phyloP scores from a whole-genome alignment of 2,888 invertebrate species.

The Rhyacophila evoluta region DNA sequence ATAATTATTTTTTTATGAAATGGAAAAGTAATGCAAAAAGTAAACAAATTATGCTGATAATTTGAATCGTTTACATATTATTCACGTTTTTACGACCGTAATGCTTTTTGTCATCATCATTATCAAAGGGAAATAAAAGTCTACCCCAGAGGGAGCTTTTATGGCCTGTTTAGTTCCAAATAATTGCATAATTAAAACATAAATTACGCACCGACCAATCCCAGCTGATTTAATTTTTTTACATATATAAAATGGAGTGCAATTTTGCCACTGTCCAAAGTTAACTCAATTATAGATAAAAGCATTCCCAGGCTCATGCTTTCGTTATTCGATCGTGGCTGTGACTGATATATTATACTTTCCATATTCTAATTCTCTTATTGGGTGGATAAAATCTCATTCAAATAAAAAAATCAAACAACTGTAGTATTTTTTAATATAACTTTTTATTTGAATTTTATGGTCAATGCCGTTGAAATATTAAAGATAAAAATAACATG shows the following conservation, averaged over 20 bases:
- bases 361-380: too few relatives aligned
- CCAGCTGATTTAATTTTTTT: not conserved
- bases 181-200: conserved; percentile 8
- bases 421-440: too few relatives aligned
- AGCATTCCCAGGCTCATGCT: not conserved
- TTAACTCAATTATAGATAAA: not conserved
- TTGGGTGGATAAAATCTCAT: too few relatives aligned
- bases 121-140: conserved; percentile 10
- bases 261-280: not conserved
- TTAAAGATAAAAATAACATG: too few relatives aligned
- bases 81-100: not conserved
- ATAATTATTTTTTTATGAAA: too few relatives aligned
- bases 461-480: too few relatives aligned
- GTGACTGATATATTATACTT: too few relatives aligned
- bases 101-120: conserved; percentile 12
- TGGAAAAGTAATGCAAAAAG: too few relatives aligned
- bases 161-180: not conserved
- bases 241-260: not conserved
- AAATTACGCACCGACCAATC: not conserved
- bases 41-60: not conserved
- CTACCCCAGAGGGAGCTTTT: not conserved
- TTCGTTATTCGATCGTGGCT: too few relatives aligned
- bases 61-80: not conserved
- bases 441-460: too few relatives aligned
- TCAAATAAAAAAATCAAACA: too few relatives aligned